Evolutionary conservation across 1,140 invertebrate species (phyloP), one percentile per base, ranked within the genome.

Genomic region (Caerostris darwini): DNA sequence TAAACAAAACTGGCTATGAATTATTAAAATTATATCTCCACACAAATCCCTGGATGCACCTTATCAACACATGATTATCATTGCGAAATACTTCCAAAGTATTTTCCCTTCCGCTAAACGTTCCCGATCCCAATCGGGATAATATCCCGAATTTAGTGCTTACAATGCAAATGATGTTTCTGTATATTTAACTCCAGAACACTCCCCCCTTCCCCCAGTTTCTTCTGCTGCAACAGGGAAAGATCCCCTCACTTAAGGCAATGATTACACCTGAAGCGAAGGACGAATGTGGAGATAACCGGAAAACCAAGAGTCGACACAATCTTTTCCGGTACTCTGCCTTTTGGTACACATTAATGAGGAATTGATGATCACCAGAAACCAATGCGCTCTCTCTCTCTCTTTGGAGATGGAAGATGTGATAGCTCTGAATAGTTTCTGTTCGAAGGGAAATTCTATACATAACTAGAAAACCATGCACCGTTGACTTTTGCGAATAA

Each of bases 301-400:
- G 90, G 90, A 92, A 92, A 92, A 92, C 58, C 90, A 85, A 81
- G 90, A 81, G 81, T 85, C 90, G 77, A 85, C 81, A 85, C 90
- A 85, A 85, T 92, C 90, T 69, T 92, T 92, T 92, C 90, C 90
- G 90, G 90, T 67, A 7, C 59, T 61, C 34, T 69, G 88, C 17
- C 77, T 81, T 61, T 17, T 19, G 57, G 90, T 85, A 12, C 90
- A 17, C 90, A 85, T 92, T 92, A 92, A 92, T 92, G 90, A 92
- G 90, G 90, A 92, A 92, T 92, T 92, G 90, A 92, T 92, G 81
- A 92, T 92, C 81, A 53, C 58, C 7, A 19, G 59, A 61, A 91
- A 58, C 71, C 69, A 59, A 57, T 57, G 71, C 57, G 8, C 81
- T 14, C 71, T 77, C 34, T 71, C 19, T 77, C 34, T 10, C 34